Evolutionary conservation across 2,888 invertebrate species (phyloP).

Genomic region (Drosophila suboccidentalis): DNA sequence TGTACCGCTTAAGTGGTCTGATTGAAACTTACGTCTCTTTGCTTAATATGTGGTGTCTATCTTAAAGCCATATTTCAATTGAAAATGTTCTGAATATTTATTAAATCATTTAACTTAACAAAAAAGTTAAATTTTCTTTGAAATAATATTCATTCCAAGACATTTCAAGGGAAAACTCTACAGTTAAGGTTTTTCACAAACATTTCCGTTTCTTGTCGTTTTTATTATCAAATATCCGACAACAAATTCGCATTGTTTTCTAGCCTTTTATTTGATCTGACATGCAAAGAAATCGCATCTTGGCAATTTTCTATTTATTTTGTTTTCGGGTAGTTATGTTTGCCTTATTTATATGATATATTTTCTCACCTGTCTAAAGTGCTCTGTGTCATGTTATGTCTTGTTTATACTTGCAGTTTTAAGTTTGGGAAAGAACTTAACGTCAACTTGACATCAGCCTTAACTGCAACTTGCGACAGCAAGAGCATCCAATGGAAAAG

Average conservation of each 20-base stretch:
- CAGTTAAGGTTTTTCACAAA: not conserved
- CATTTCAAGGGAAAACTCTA: not conserved
- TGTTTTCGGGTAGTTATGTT: not conserved
- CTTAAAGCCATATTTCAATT: not conserved
- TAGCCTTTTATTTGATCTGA: not conserved
- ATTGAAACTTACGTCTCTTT: slow-evolving; percentile 66
- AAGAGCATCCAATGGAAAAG: not conserved
- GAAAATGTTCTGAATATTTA: not conserved
- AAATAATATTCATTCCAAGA: too few relatives aligned
- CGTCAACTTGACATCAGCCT: slow-evolving; percentile 57
- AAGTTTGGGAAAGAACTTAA: slow-evolving; percentile 48
- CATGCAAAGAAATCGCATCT: slow-evolving; percentile 7
- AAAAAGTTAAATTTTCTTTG: not conserved
- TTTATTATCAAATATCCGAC: not conserved
- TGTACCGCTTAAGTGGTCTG: slow-evolving; percentile 50
- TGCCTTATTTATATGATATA: slow-evolving; percentile 10
- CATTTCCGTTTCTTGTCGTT: slow-evolving; percentile 6
- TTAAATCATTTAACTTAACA: not conserved
- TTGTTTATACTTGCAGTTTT: slow-evolving; percentile 24
- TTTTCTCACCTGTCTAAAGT: slow-evolving; percentile 33
- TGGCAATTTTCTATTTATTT: not conserved
- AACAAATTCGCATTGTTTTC: slow-evolving; percentile 1
- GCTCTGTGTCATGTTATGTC: slow-evolving; percentile 32
- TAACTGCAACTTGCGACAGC: slow-evolving; percentile 33
- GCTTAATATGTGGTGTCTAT: slow-evolving; percentile 1